A percentile compares a stretch with the other conserved stretches of the same genome.
Conservation (phyloP, 2,113 vertebrate genomes). For the Pagrus major region DNA sequence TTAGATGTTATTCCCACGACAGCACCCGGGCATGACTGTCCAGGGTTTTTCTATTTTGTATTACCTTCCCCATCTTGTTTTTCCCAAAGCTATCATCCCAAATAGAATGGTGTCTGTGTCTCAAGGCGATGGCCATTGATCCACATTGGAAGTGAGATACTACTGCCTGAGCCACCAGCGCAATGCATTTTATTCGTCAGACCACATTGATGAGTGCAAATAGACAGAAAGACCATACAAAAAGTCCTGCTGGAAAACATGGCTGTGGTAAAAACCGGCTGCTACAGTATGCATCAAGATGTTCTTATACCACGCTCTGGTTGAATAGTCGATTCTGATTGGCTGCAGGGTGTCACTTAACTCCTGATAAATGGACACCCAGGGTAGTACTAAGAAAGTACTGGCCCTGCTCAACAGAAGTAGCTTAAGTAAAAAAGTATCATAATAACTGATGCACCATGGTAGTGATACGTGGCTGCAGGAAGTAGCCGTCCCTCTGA, state of each 20-base stretch:
- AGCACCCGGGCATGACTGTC: constrained; percentile 54
- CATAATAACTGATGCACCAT: too few relatives aligned
- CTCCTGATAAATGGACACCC: too few relatives aligned
- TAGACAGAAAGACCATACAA: constrained; percentile 30
- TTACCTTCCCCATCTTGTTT: constrained; percentile 75
- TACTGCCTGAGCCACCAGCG: constrained; percentile 54
- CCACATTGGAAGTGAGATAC: constrained; percentile 73
- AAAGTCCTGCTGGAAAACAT: constrained; percentile 5
- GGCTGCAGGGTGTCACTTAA: too few relatives aligned
- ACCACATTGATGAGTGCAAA: constrained; percentile 36
- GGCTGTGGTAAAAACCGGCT: neutral
- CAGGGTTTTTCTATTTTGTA: constrained; percentile 75
- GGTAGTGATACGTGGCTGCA: too few relatives aligned
- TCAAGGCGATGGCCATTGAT: constrained; percentile 77
- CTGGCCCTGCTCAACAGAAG: too few relatives aligned
- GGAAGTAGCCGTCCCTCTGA: too few relatives aligned
- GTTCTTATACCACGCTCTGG: too few relatives aligned
- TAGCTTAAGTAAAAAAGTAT: too few relatives aligned
- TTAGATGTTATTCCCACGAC: constrained; percentile 75
- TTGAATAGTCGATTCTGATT: too few relatives aligned
- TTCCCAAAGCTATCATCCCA: constrained; percentile 73
- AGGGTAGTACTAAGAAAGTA: too few relatives aligned
- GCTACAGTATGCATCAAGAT: neutral
- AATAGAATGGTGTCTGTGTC: constrained; percentile 77
- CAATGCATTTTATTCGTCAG: constrained; percentile 57